Conservation (phyloP, 2,113 vertebrate genomes). For the Columba livia region DNA sequence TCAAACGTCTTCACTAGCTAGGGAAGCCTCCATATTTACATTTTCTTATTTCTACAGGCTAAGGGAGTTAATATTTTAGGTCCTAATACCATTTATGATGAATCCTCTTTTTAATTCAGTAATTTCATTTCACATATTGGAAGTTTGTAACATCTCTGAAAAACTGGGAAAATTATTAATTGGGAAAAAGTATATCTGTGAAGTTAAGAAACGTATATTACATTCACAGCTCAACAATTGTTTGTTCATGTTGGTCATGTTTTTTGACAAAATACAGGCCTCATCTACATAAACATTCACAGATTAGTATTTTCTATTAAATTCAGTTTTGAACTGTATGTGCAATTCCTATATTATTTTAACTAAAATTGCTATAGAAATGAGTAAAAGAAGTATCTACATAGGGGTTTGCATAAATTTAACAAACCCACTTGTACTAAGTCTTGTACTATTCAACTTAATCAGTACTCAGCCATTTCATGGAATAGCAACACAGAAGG, state of each 20-base stretch:
- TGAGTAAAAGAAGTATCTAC: not conserved
- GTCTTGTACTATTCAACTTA: not conserved
- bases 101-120: not conserved
- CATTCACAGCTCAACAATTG: not conserved
- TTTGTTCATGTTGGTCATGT: not conserved
- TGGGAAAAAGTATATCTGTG: not conserved
- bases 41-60: not conserved
- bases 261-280: not conserved
- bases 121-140: fast-evolving
- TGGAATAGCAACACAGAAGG: not conserved
- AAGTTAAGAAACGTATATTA: not conserved
- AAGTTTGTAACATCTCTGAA: not conserved
- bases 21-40: not conserved
- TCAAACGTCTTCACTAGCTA: not conserved
- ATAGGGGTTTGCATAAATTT: not conserved
- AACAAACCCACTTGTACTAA: not conserved
- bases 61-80: not conserved
- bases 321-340: not conserved
- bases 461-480: not conserved
- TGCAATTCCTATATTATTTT: not conserved
- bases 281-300: not conserved
- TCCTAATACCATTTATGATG: not conserved
- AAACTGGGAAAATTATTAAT: not conserved
- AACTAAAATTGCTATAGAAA: not conserved
- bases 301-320: not conserved